phyloP scores from a whole-genome alignment of 2,888 invertebrate genomes.

The Embidobia sp. region DNA sequence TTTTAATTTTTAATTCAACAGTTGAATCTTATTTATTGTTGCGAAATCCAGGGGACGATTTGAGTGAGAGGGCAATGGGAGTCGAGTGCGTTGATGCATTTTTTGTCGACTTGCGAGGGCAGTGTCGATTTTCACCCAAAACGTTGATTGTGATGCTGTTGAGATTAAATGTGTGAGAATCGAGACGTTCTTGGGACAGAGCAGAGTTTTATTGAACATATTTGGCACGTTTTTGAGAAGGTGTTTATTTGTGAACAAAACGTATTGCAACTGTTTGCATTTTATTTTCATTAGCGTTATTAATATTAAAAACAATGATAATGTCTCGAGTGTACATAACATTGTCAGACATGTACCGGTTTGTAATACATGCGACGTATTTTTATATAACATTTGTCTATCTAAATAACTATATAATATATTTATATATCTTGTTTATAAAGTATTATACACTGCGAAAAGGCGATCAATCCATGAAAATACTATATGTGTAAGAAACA shows the following conservation, averaged over 20 bases:
- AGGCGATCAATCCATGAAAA: slow-evolving; percentile 18
- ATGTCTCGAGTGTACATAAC: slow-evolving; percentile 43
- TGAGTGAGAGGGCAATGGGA: too few relatives aligned
- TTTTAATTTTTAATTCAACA: too few relatives aligned
- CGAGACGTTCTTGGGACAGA: slow-evolving; percentile 15
- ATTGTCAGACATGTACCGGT: slow-evolving; percentile 37
- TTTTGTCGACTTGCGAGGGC: too few relatives aligned
- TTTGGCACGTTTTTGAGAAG: slow-evolving; percentile 78
- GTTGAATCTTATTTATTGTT: too few relatives aligned
- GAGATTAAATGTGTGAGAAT: background rate
- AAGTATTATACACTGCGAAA: slow-evolving; percentile 21
- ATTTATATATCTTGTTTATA: slow-evolving; percentile 23
- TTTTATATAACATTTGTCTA: slow-evolving; percentile 41
- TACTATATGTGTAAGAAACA: slow-evolving; percentile 32
- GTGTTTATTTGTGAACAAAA: slow-evolving; percentile 11
- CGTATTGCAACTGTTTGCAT: background rate
- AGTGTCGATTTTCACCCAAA: too few relatives aligned
- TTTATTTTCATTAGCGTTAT: slow-evolving; percentile 64
- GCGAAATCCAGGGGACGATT: too few relatives aligned
- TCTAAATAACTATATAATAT: slow-evolving; percentile 37
- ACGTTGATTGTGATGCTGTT: too few relatives aligned
- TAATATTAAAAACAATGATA: slow-evolving; percentile 70
- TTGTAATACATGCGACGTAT: slow-evolving; percentile 47
- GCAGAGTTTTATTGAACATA: slow-evolving; percentile 51
- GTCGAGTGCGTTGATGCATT: too few relatives aligned